phyloP scores from a whole-genome alignment of 2,888 invertebrate species.

The Dichetophora obliterata region DNA sequence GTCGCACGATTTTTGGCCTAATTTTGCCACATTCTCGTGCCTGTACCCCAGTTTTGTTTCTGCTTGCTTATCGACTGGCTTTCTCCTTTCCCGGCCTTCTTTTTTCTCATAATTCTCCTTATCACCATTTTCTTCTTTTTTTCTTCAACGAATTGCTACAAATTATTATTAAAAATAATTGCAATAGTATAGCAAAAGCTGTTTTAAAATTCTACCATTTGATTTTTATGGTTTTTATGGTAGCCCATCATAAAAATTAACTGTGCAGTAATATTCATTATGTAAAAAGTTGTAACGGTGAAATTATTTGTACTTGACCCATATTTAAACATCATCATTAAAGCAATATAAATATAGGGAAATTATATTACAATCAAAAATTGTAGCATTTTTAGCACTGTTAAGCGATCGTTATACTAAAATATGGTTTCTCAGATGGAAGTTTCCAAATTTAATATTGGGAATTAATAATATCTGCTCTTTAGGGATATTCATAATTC shows the following conservation, averaged over 20 bases:
- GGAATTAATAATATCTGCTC: too few species aligned
- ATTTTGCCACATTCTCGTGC: not conserved
- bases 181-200: constrained; percentile 1
- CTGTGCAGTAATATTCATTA: constrained; percentile 1
- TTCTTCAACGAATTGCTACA: constrained; percentile 1
- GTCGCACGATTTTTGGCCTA: not conserved
- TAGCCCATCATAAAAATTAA: constrained; percentile 4
- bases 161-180: constrained; percentile 32
- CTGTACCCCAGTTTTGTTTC: not conserved
- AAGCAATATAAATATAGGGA: too few species aligned
- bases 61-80: not conserved
- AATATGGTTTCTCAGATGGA: too few species aligned
- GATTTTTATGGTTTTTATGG: not conserved
- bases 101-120: too few species aligned
- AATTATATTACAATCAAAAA: too few species aligned
- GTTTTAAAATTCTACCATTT: not conserved
- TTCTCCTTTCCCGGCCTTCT: too few species aligned
- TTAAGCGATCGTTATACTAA: too few species aligned
- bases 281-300: not conserved
- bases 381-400: too few species aligned
- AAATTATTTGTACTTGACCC: constrained; percentile 8
- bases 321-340: not conserved
- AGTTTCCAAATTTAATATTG: too few species aligned
- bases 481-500: too few species aligned
- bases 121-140: not conserved